phyloP scores from a whole-genome alignment of 1,140 invertebrate species.

The Nephila pilipes region DNA sequence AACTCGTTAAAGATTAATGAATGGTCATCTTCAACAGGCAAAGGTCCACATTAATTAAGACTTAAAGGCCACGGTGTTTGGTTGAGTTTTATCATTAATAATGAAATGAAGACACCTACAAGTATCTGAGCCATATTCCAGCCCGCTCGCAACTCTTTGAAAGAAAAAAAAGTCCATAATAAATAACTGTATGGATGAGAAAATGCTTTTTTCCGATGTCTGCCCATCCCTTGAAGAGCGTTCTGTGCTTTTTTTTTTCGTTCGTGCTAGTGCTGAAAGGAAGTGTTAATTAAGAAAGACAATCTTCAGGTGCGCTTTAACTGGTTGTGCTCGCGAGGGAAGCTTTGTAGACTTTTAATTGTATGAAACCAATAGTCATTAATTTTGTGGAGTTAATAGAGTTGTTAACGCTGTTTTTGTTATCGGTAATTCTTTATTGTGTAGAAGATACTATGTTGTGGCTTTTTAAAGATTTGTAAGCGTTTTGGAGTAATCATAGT shows the following conservation, averaged over 20 bases:
- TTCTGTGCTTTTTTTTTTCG: not conserved
- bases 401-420: slow-evolving; percentile 65
- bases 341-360: slow-evolving; percentile 61
- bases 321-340: slow-evolving; percentile 12
- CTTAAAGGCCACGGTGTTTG: slow-evolving; percentile 26
- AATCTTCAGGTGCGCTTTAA: slow-evolving; percentile 26
- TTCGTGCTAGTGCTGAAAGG: not conserved
- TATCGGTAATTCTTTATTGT: not conserved
- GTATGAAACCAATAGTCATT: slow-evolving; percentile 60
- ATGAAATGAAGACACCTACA: slow-evolving; percentile 32
- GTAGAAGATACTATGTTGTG: not conserved
- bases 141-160: not conserved
- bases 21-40: not conserved
- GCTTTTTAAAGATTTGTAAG: not conserved
- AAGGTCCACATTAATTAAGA: slow-evolving; percentile 47
- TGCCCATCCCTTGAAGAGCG: slow-evolving; percentile 17
- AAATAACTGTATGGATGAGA: not conserved
- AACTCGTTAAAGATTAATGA: slow-evolving; percentile 12
- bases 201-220: not conserved
- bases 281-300: slow-evolving; percentile 45
- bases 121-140: not conserved
- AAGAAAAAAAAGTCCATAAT: not conserved
- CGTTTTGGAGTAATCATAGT: not conserved
- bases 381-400: slow-evolving; percentile 71
- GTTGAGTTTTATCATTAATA: slow-evolving; percentile 31